Evolutionary conservation across 30 jellyfish, hydroid and myxozoan species (phyloP), one percentile per base, ranked within the genome.

Genomic region (Pelagia noctiluca): DNA sequence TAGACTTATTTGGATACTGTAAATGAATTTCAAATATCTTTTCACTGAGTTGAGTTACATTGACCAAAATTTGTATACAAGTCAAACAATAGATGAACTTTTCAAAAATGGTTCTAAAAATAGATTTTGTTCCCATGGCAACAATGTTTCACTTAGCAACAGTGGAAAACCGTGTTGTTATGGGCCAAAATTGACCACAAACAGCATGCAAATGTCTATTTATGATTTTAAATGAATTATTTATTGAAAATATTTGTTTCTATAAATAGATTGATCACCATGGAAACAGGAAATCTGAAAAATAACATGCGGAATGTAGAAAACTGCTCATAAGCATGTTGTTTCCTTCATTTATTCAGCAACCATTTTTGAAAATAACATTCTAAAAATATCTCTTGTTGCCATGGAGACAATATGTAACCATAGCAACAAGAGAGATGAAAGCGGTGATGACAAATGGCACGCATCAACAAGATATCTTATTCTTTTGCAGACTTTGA

Each of bases 71-170:
- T 21, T 3, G 49, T 16, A 22, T 3, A 23, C 18, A 62, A 23
- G 48, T 62, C 75, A 62, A 62, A 62, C 75, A 62, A 62, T 8
- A 62, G 75, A 1, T 21, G 33, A 26, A 18, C 36, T 62, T 62
- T 62, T 30, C 75, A 62, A 62, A 62, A 62, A 62, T 62, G 7
- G 30, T 62, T 26, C 75, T 62, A 62, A 62, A 62, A 62, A 23
- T 62, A 62, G 75, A 62, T 16, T 62, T 62, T n/a, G 75, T 62
- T 62, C 46, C 29, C 75, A 62, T 62, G 75, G 75, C 30, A 62
- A 62, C 75, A 2, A 5, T 23, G 13, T 23, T 1, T 11, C 30
- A 23, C 75, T 23, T 62, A 62, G 75, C 3, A 62, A 62, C 75
- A 62, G 29, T 24, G 75, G 36, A 1, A 62, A 2, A 1, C 25